Evolutionary conservation across 2,113 vertebrate species (phyloP).

Genomic region (Zapornia atra): DNA sequence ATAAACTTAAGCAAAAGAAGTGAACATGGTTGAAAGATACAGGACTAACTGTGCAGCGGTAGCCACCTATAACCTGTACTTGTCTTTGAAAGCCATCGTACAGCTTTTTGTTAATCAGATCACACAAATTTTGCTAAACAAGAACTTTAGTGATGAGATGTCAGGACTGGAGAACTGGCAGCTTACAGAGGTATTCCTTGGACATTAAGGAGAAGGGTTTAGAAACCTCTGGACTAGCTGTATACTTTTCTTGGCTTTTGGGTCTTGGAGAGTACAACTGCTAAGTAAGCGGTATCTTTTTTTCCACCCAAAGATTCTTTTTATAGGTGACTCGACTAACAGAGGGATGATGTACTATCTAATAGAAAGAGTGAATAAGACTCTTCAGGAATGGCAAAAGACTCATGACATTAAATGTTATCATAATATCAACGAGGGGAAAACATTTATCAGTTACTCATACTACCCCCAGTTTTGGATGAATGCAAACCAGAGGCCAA

Average conservation of each 20-base stretch:
- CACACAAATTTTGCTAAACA: background rate
- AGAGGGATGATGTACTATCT: slow-evolving; percentile 98
- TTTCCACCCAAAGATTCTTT: slow-evolving; percentile 83
- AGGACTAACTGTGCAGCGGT: background rate
- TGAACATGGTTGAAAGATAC: background rate
- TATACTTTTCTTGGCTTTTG: background rate
- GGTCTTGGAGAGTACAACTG: background rate
- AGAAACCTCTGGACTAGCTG: background rate
- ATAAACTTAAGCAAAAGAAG: background rate
- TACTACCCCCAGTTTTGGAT: slow-evolving; percentile 98
- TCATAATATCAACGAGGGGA: slow-evolving; percentile 84
- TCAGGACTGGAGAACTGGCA: background rate
- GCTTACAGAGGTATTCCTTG: background rate
- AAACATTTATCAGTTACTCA: slow-evolving; percentile 87
- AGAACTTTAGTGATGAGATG: background rate
- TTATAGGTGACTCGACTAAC: slow-evolving; percentile 96
- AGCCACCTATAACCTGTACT: background rate
- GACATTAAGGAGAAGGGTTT: background rate
- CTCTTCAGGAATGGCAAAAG: slow-evolving; percentile 90
- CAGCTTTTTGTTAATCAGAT: background rate
- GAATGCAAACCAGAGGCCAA: slow-evolving; percentile 79
- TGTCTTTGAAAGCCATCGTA: background rate
- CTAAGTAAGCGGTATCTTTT: background rate
- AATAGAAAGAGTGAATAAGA: slow-evolving; percentile 90
- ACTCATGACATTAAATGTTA: slow-evolving; percentile 87